Evolutionary conservation across 2,888 invertebrate species (phyloP).

Genomic region (Eilema sororculum): DNA sequence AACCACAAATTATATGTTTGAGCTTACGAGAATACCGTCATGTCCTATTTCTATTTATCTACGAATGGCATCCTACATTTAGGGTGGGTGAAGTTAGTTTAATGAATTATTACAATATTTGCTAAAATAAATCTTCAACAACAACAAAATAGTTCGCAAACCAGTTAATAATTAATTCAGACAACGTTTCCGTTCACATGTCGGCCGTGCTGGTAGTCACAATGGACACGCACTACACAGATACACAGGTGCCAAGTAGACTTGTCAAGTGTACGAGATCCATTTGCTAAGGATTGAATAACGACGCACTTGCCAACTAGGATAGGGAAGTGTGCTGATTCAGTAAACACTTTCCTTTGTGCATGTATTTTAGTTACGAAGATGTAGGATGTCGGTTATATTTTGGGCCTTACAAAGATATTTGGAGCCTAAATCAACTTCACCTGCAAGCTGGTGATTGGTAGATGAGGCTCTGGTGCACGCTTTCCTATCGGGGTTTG

Average conservation of each 20-base stretch:
- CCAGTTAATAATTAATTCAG: slow-evolving; percentile 10
- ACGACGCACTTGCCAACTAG: slow-evolving; percentile 15
- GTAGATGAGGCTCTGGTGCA: too few relatives aligned
- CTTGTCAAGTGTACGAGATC: slow-evolving; percentile 9
- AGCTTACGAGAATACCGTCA: too few relatives aligned
- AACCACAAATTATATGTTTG: too few relatives aligned
- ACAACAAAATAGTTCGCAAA: background rate
- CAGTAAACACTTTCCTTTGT: background rate
- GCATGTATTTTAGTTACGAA: background rate
- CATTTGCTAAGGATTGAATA: slow-evolving; percentile 13
- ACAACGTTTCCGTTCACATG: background rate
- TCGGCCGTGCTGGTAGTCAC: background rate
- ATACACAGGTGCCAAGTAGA: background rate
- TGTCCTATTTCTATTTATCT: too few relatives aligned
- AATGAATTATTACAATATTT: too few relatives aligned
- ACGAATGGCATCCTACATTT: too few relatives aligned
- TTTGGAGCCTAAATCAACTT: too few relatives aligned
- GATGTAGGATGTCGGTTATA: background rate
- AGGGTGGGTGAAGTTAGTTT: too few relatives aligned
- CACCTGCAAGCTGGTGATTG: too few relatives aligned
- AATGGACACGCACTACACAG: background rate
- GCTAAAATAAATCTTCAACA: background rate
- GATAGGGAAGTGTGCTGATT: background rate
- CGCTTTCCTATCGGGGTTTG: too few relatives aligned
- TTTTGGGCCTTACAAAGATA: too few relatives aligned